Evolutionary conservation across 2,797 vertebrate genomes (phyloP), one percentile per base, ranked within the genome.

Genomic region (Sebastes aleutianus): DNA sequence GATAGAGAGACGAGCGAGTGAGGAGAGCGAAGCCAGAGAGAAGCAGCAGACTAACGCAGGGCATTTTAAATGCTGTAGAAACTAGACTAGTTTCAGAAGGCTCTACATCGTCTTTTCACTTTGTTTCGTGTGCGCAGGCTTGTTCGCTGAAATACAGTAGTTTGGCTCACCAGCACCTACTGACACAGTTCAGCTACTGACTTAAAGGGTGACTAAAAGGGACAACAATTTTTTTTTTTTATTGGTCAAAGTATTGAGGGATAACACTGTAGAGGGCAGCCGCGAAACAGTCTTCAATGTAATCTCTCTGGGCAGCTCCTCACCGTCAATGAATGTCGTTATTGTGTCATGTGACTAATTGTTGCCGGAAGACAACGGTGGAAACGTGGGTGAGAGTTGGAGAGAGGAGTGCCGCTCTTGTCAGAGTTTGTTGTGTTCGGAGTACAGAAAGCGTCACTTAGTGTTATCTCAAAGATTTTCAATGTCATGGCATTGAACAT

Each of bases 1-100:
- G 4, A 88, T 85, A 47, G 32, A 65, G 58, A 27, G 76, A 53
- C 54, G 47, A 29, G 10, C 27, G 58, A 1, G 54, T 3, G 32
- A 56, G 8, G n/a, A 50, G 57, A 76, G 47, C 12, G 12, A 79
- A 34, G 5, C 68, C 3, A 13, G 70, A 47, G 18, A 9, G 56
- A 34, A 27, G 20, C 8, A 56, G 57, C 24, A 26, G 56, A 47
- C 43, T 27, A 50, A 73, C 58, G 39, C 63, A 61, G 36, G 32
- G 74, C 39, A 34, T 70, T 74, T 82, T 34, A 64, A 83, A 75
- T 77, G 34, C 24, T 34, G 36, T n/a, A 43, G 50, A 73, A 76
- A 68, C 63, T 22, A 12, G 2, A 66, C 16, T 20, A 13, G 56
- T 29, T 84, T 50, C 79, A 67, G 26, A 43, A 54, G 16, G 9